Base-by-base conservation (phyloP, 2,888 invertebrate genomes). In the Yponomeuta sedellus region DNA sequence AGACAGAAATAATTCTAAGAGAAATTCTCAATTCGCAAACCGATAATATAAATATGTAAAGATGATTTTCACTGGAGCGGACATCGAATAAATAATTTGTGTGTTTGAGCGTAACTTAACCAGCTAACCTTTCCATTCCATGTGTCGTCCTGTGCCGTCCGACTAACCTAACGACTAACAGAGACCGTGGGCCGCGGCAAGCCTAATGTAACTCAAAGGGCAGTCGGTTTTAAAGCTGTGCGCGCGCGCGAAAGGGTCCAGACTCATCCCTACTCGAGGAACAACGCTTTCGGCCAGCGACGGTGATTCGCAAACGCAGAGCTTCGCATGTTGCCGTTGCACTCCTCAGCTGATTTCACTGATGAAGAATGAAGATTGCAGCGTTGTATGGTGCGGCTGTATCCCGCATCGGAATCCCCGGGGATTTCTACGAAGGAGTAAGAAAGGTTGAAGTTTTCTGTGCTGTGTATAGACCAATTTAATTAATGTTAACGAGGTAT, bases 161-260 rank as follows among this genome's bases (percentile, higher is more conserved):
- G 71, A 78, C 71, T 34, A 69, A 67, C 68, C 82, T 81, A 84
- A 78, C 67, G 71, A 83, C 80, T 85, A 86, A 85, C 78, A 88
- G 86, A 77, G 12, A 10, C 28, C 64, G 70, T 67, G 68, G 34
- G 34, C 34, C 75, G 76, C 25, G 69, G 71, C 67, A 82, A 78
- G 72, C 67, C 71, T 66, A 76, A 74, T 74, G 69, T 77, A 70
- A 83, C 78, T 83, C 81, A 88, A 79, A 88, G 75, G 70, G 77
- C 86, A 82, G 88, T 89, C 66, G 89, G 89, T 83, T 89, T 76
- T 69, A 91, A 90, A 86, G 81, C 89, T 73, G 83, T 88, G 69
- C 76, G 88, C 2, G 80, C 82, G 69, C 72, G 89, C 4, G 87
- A 87, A 65, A 72, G 89, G 20, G 68, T 78, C 56, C 82, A 81